Evolutionary conservation across 2,888 invertebrate species (phyloP).

Genomic region (Andrena praecox): DNA sequence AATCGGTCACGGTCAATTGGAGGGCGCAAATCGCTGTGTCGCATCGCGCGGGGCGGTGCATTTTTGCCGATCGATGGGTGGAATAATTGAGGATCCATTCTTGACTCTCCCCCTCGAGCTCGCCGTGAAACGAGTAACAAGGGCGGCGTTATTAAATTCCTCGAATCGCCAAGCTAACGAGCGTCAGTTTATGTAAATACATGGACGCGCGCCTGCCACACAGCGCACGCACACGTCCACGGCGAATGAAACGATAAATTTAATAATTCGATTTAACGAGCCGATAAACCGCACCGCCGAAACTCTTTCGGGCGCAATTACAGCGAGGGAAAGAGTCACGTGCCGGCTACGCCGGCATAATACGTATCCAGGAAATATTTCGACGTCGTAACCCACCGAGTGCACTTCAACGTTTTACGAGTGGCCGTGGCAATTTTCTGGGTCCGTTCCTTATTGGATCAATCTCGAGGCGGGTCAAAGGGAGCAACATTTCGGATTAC

Average conservation of each 20-base stretch:
- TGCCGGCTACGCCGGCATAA: slow-evolving; percentile 27
- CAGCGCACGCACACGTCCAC: neutral
- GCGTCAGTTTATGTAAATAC: slow-evolving; percentile 48
- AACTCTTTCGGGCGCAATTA: slow-evolving; percentile 52
- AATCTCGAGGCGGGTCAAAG: slow-evolving; percentile 40
- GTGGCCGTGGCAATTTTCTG: slow-evolving; percentile 35
- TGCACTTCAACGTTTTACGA: slow-evolving; percentile 49
- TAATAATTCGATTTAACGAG: slow-evolving; percentile 55
- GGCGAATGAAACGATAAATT: slow-evolving; percentile 54
- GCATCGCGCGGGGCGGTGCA: too few species aligned
- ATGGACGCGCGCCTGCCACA: neutral
- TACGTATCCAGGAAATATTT: slow-evolving; percentile 46
- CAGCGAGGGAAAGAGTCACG: slow-evolving; percentile 43
- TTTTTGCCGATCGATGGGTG: neutral
- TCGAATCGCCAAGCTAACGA: slow-evolving; percentile 22
- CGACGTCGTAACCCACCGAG: slow-evolving; percentile 17
- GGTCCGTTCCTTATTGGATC: slow-evolving; percentile 46
- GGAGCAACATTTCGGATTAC: slow-evolving; percentile 16
- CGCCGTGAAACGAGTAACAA: slow-evolving; percentile 28
- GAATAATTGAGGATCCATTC: neutral
- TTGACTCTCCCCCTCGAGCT: neutral
- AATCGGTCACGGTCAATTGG: too few species aligned
- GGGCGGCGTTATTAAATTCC: slow-evolving; percentile 47
- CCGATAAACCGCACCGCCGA: slow-evolving; percentile 44
- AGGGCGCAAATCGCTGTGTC: neutral